These are phyloP conservation scores for Blastomussa wellsi DNA, from an alignment of 92 coral and sea anemone genomes.

Conservation along the genomic window DNA sequence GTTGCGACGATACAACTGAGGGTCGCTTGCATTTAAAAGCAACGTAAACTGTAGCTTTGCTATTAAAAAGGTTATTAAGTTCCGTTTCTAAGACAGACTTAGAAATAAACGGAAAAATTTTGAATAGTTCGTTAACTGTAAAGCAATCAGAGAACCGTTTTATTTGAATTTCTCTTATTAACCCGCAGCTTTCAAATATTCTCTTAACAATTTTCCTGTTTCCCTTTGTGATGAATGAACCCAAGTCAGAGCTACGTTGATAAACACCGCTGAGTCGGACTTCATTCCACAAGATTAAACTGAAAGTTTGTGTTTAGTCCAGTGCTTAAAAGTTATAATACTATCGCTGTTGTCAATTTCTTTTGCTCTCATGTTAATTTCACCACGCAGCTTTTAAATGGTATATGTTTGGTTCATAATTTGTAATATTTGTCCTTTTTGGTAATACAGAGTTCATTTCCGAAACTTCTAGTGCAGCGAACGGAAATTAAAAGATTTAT, in stretches of 20 bases:
- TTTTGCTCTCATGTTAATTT: background rate
- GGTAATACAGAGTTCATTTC: background rate
- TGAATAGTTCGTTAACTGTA: constrained; percentile 3
- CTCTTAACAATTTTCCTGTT: background rate
- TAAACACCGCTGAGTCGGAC: background rate
- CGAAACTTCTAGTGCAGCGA: background rate
- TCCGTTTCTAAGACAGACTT: background rate
- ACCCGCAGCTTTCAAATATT: background rate
- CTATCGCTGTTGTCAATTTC: background rate
- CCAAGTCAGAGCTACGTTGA: background rate
- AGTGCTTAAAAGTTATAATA: background rate
- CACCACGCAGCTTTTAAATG: constrained; percentile 8
- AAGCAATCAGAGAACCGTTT: background rate
- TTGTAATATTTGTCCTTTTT: background rate
- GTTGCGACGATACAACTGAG: background rate
- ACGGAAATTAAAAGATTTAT: constrained; percentile 22
- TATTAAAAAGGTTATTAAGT: background rate
- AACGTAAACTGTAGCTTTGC: background rate
- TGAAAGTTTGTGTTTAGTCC: background rate
- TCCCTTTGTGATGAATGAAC: background rate
- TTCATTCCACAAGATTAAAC: background rate
- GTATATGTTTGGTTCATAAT: background rate
- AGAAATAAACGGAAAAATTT: background rate
- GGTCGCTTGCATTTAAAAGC: background rate
- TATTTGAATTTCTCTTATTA: constrained; percentile 1